Conservation (phyloP, 1,140 invertebrate species). For the Achroia grisella region DNA sequence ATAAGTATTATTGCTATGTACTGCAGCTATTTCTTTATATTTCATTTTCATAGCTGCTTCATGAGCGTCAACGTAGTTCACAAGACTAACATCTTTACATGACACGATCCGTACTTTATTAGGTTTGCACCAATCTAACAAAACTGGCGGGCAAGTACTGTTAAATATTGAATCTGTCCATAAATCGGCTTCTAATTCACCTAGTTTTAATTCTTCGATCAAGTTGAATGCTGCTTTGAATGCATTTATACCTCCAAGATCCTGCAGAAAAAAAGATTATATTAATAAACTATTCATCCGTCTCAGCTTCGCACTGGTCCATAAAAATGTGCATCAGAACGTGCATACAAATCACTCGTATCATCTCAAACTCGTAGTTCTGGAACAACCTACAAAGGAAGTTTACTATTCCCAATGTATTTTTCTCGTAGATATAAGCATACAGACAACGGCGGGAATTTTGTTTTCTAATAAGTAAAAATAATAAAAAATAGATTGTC, state of each 20-base stretch:
- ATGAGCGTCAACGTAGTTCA: conserved; percentile 74
- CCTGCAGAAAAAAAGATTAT: conserved; percentile 45
- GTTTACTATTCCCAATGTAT: conserved; percentile 3
- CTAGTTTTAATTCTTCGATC: conserved; percentile 62
- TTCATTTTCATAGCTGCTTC: conserved; percentile 73
- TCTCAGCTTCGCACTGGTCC: too few relatives aligned
- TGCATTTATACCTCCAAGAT: conserved; percentile 67
- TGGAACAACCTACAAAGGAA: conserved; percentile 6
- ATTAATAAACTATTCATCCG: not conserved
- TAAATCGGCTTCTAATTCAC: conserved; percentile 67
- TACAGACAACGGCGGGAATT: too few relatives aligned
- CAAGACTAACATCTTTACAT: conserved; percentile 74
- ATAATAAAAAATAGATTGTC: too few relatives aligned
- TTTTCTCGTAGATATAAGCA: too few relatives aligned
- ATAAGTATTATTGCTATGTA: conserved; percentile 72
- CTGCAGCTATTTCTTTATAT: conserved; percentile 66
- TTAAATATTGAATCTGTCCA: conserved; percentile 74
- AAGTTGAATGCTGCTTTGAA: conserved; percentile 71
- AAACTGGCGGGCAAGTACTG: conserved; percentile 61
- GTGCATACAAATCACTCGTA: too few relatives aligned
- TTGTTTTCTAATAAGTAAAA: too few relatives aligned
- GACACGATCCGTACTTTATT: conserved; percentile 71
- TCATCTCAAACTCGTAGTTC: too few relatives aligned
- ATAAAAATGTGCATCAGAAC: too few relatives aligned
- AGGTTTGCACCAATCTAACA: conserved; percentile 72